phyloP scores from a whole-genome alignment of 2,113 vertebrate genomes.

The Bufo gargarizans region DNA sequence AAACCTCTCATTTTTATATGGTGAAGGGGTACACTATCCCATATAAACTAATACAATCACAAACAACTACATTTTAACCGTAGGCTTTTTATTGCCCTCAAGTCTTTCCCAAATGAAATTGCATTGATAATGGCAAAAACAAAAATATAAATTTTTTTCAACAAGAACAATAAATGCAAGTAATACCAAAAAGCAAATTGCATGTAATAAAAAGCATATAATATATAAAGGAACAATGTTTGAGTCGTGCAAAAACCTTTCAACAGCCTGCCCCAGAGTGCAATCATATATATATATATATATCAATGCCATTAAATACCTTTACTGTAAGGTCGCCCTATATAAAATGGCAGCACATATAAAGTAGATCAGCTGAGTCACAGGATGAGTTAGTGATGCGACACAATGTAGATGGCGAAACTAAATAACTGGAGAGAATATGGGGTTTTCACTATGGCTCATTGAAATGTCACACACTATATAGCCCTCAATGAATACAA shows the following conservation, averaged over 20 bases:
- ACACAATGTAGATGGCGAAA: no score
- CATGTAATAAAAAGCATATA: constrained; percentile 21
- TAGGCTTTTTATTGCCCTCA: constrained; percentile 55
- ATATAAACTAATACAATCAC: background rate
- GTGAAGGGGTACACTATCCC: background rate
- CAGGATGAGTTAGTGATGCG: background rate
- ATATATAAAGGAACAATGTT: constrained; percentile 9
- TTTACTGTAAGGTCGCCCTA: background rate
- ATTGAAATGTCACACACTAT: background rate
- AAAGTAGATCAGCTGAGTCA: background rate
- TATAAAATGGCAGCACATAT: background rate
- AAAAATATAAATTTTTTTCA: constrained; percentile 31
- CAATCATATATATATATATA: background rate
- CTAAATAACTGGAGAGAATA: background rate
- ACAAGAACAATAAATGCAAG: constrained; percentile 44
- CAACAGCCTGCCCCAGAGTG: background rate
- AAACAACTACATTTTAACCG: constrained; percentile 24
- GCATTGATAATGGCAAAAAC: constrained; percentile 54
- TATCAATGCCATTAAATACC: background rate
- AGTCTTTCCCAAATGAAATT: constrained; percentile 50
- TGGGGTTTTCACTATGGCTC: background rate
- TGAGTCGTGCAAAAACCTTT: background rate
- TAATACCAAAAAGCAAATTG: constrained; percentile 41
- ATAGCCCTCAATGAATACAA: background rate
- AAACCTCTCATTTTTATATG: no score